These are phyloP conservation scores for Xiphophorus hellerii DNA, from an alignment of 2,113 vertebrate genomes.

Conservation along the genomic window DNA sequence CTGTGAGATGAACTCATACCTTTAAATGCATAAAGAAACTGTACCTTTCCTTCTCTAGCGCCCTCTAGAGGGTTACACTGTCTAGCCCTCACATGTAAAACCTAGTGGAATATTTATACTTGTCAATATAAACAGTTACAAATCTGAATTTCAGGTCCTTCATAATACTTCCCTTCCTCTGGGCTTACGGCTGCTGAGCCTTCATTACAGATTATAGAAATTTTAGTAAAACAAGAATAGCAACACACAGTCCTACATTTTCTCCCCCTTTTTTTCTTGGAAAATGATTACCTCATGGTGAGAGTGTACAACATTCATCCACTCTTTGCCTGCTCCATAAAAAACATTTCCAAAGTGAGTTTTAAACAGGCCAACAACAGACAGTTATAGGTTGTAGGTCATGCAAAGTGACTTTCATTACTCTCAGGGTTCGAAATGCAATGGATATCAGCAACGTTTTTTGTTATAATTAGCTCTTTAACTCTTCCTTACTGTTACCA, in stretches of 20 bases:
- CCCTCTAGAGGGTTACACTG: background rate
- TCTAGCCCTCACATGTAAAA: background rate
- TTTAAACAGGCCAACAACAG: background rate
- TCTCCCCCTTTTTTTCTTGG: background rate
- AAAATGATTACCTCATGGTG: background rate
- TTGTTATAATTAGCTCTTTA: background rate
- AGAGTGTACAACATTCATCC: background rate
- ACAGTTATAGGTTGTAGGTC: conserved; percentile 1
- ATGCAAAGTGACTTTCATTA: background rate
- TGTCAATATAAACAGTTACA: too few relatives aligned
- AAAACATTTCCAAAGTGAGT: background rate
- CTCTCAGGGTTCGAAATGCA: background rate
- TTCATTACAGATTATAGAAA: background rate
- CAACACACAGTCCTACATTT: background rate
- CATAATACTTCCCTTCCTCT: background rate
- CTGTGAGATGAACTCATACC: background rate
- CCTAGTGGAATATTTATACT: background rate
- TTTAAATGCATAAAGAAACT: background rate
- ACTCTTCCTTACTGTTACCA: background rate
- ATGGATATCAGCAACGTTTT: background rate
- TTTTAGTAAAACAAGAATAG: too few relatives aligned
- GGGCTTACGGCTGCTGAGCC: background rate
- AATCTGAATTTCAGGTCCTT: background rate
- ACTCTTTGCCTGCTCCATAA: background rate
- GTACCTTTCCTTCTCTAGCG: background rate